These are phyloP conservation scores for Seriola quinqueradiata DNA, from an alignment of 2,113 vertebrate genomes.

Conservation along the genomic window DNA sequence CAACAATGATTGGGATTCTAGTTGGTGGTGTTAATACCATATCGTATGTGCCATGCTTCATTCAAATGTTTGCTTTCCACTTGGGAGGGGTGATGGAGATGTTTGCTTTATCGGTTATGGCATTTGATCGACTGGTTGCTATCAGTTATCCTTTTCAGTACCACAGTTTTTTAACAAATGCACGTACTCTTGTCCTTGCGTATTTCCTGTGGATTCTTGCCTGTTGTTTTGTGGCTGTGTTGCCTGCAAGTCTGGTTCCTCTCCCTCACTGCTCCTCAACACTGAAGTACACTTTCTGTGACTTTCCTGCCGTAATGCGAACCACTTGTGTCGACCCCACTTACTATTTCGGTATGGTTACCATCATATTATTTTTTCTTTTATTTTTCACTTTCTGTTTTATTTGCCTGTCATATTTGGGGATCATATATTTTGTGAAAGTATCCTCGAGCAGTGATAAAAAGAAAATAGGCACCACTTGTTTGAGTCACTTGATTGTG, in stretches of 20 bases:
- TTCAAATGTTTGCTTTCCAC: slow-evolving; percentile 51
- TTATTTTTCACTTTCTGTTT: slow-evolving; percentile 57
- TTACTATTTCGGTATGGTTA: slow-evolving; percentile 52
- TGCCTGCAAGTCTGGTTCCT: slow-evolving; percentile 28
- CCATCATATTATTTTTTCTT: slow-evolving; percentile 29
- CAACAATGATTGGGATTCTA: slow-evolving; percentile 52
- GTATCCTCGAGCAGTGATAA: slow-evolving; percentile 21
- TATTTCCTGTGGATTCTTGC: slow-evolving; percentile 43
- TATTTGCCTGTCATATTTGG: slow-evolving; percentile 51
- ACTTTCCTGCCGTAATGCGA: slow-evolving; percentile 44
- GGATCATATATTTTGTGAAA: slow-evolving; percentile 33
- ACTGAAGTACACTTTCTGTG: slow-evolving; percentile 58
- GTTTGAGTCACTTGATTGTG: slow-evolving; percentile 65
- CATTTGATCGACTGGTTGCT: slow-evolving; percentile 61
- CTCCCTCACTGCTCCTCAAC: slow-evolving; percentile 47
- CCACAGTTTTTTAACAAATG: slow-evolving; percentile 49
- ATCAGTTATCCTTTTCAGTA: slow-evolving; percentile 61
- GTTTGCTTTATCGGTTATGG: slow-evolving; percentile 61
- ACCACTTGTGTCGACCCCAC: slow-evolving; percentile 55
- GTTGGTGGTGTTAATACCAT: slow-evolving; percentile 49
- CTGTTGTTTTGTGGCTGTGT: background rate
- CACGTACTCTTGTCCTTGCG: slow-evolving; percentile 26
- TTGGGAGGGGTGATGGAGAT: slow-evolving; percentile 53
- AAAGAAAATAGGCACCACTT: slow-evolving; percentile 62
- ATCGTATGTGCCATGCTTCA: slow-evolving; percentile 47